These are phyloP conservation scores for Acomys russatus DNA, from an alignment of 2,797 vertebrate genomes.

Conservation along the genomic window DNA sequence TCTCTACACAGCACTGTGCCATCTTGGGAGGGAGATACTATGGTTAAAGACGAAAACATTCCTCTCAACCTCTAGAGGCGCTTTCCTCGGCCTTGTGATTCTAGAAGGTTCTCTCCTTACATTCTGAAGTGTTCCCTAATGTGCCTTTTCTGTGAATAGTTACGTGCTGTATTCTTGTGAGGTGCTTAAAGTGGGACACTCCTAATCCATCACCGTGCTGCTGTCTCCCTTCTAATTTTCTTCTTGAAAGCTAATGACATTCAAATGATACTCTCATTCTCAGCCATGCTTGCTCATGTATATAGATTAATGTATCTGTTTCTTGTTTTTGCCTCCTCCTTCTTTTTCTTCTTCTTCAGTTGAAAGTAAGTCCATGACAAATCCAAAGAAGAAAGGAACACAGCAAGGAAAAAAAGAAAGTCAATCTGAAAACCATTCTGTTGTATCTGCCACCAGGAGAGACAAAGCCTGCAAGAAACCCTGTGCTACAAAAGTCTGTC, in stretches of 20 bases:
- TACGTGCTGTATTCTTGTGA: background rate
- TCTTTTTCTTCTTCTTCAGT: background rate
- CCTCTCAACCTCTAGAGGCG: background rate
- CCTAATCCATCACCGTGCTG: background rate
- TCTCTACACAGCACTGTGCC: background rate
- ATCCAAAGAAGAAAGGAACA: background rate
- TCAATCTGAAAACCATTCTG: background rate
- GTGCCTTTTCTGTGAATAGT: background rate
- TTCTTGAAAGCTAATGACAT: background rate
- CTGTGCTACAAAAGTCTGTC: background rate
- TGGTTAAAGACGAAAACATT: background rate
- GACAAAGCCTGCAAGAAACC: rapidly evolving
- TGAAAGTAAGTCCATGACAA: background rate
- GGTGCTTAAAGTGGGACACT: background rate
- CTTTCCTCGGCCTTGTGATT: background rate
- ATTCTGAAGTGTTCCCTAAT: background rate
- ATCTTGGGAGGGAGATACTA: too few species aligned
- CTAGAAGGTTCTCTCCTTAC: too few species aligned
- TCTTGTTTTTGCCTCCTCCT: background rate
- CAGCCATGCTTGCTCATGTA: background rate
- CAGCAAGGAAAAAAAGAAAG: background rate
- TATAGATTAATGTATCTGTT: background rate
- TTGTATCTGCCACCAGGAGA: background rate
- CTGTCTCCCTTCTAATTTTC: background rate
- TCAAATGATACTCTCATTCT: background rate